A percentile compares a stretch with the other conserved stretches of the same genome.
Evolutionary conservation across 2,113 vertebrate genomes (phyloP).

Genomic region (Otis tarda): DNA sequence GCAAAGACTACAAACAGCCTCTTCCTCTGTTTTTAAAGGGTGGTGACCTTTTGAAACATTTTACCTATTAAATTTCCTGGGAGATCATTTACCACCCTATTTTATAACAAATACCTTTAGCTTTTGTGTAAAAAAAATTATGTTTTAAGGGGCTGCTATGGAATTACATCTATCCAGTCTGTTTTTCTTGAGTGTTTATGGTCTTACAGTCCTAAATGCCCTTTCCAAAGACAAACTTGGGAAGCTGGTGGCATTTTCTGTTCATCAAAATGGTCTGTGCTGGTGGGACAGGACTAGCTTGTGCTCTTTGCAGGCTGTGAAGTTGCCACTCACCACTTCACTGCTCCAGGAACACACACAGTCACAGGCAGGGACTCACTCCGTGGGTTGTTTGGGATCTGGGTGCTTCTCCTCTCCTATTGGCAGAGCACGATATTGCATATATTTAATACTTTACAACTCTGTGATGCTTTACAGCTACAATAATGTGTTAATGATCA

Average conservation of each 20-base stretch:
- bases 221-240: background rate
- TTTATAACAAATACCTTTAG: background rate
- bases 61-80: background rate
- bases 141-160: background rate
- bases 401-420: background rate
- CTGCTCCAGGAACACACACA: background rate
- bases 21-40: background rate
- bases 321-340: background rate
- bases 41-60: background rate
- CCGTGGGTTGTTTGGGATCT: background rate
- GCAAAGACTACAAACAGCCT: background rate
- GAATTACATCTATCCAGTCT: background rate
- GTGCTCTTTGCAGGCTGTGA: background rate
- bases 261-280: background rate
- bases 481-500: background rate
- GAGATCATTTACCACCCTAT: background rate
- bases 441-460: background rate
- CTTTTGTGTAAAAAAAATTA: background rate
- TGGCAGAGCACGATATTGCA: rapidly evolving
- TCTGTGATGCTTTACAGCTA: background rate
- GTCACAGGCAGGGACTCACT: background rate
- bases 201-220: background rate
- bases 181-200: background rate
- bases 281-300: background rate
- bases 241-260: background rate